Evolutionary conservation across 2,797 vertebrate genomes (phyloP), one percentile per base, ranked within the genome.

Genomic region (Gobio occitaniae): DNA sequence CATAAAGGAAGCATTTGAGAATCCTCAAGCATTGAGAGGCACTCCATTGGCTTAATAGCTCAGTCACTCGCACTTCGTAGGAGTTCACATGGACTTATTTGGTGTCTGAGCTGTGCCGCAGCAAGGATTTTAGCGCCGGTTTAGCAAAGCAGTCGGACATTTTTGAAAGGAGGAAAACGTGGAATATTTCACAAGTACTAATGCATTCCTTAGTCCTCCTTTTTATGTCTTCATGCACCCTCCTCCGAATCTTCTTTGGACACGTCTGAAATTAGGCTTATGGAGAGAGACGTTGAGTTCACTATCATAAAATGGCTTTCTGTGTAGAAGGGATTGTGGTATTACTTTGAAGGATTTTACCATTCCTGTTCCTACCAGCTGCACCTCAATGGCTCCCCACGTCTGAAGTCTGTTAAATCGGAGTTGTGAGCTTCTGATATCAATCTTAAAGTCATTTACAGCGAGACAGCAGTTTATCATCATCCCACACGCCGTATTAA

Each of bases 381-480:
- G 25, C 70, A 83, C 36, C 48, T 54, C 63, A 61, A 52, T 65
- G 54, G 54, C 17, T 61, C 38, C n/a, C 38, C 44, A 81, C 44
- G 19, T 80, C 50, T 84, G 47, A n/a, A 52, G 65, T 70, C 77
- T 80, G 80, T 86, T 79, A 71, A 50, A 70, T 82, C 80, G 16
- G 54, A 71, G 25, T 50, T 77, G 48, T 50, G 63, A 82, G 76
- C 65, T 63, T 86, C 59, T 68, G 25, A 72, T 80, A 82, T 48
- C 80, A 86, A 78, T 75, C 81, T 59, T 61, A 52, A 86, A 82
- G 74, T 86, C 9, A 84, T 78, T 81, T 82, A 75, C 56, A 72
- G 47, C 36, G 10, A 84, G 36, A 36, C 52, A 13, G 82, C 77
- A 54, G 44, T 70, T 66, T 83, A 77, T 81, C 69, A 59, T 52